Percentiles rank a stretch among this genome's conserved stretches.
Conservation (phyloP, 2,797 vertebrate species). For the Parauchenoglanis punctatus region DNA sequence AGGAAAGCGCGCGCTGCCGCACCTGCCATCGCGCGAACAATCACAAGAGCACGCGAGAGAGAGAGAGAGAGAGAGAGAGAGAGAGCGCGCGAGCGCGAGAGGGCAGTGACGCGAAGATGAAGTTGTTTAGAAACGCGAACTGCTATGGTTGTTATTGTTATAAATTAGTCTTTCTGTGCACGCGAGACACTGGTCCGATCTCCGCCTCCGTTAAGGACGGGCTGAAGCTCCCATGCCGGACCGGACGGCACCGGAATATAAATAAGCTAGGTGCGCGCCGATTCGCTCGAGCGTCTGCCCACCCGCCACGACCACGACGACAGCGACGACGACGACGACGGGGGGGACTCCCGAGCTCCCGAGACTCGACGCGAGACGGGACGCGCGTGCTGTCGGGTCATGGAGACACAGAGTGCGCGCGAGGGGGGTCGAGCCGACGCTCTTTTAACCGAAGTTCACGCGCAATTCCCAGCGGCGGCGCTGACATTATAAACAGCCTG, state of each 20-base stretch:
- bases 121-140: neutral
- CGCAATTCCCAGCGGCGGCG: neutral
- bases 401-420: neutral
- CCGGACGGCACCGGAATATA: slow-evolving; percentile 53
- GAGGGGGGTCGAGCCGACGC: neutral
- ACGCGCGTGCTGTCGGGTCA: slow-evolving; percentile 2
- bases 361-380: slow-evolving; percentile 44
- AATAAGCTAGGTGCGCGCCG: slow-evolving; percentile 70
- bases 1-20: slow-evolving; percentile 69
- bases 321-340: neutral
- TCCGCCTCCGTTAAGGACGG: slow-evolving; percentile 59
- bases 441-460: slow-evolving; percentile 3
- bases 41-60: neutral
- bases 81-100: slow-evolving; percentile 1
- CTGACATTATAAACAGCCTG: neutral
- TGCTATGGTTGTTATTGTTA: neutral
- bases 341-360: neutral
- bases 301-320: too few relatives aligned
- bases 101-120: neutral
- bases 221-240: slow-evolving; percentile 69
- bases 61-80: neutral
- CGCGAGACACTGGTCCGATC: slow-evolving; percentile 53
- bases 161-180: slow-evolving; percentile 29
- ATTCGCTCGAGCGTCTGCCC: slow-evolving; percentile 67
- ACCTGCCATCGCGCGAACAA: slow-evolving; percentile 63